phyloP scores from a whole-genome alignment of 1,140 invertebrate genomes.

The Lasioglossum albipes region DNA sequence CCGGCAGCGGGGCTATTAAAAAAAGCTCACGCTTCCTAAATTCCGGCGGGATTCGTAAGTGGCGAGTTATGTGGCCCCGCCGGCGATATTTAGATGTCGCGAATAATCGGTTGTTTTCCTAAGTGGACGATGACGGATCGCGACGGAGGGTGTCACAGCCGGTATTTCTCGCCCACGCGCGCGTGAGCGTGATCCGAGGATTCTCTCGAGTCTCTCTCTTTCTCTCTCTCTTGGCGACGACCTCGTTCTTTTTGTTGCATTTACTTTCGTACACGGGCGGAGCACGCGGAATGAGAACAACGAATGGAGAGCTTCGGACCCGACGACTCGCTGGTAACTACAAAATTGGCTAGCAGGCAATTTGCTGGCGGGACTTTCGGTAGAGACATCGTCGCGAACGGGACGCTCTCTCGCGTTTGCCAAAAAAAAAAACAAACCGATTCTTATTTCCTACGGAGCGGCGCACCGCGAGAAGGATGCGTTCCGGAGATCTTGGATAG shows the following conservation, averaged over 20 bases:
- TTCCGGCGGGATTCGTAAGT: slow-evolving; percentile 62
- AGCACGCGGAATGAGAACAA: slow-evolving; percentile 4
- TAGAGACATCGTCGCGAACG: neutral
- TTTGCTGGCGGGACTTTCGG: neutral
- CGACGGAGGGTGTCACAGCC: slow-evolving; percentile 18
- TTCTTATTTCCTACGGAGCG: no score
- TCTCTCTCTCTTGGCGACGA: neutral
- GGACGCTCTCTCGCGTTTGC: no score
- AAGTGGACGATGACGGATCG: slow-evolving; percentile 57
- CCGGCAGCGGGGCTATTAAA: slow-evolving; percentile 54
- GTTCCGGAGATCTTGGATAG: no score
- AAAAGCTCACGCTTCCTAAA: slow-evolving; percentile 64
- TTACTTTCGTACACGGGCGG: slow-evolving; percentile 12
- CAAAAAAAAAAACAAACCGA: no score
- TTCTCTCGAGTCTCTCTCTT: no score
- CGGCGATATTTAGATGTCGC: slow-evolving; percentile 52
- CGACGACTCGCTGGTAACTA: neutral
- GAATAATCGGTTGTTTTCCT: slow-evolving; percentile 51
- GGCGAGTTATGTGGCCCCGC: slow-evolving; percentile 60
- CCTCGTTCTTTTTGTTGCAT: slow-evolving; percentile 44
- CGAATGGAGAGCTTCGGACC: neutral
- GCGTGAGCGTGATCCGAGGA: neutral
- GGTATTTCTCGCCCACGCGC: slow-evolving; percentile 36
- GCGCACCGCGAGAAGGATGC: no score
- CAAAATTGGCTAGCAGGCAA: slow-evolving; percentile 8